A percentile compares a stretch with the other conserved stretches of the same genome.
phyloP scores from a whole-genome alignment of 2,888 invertebrate species.

The Coelinius sp. region DNA sequence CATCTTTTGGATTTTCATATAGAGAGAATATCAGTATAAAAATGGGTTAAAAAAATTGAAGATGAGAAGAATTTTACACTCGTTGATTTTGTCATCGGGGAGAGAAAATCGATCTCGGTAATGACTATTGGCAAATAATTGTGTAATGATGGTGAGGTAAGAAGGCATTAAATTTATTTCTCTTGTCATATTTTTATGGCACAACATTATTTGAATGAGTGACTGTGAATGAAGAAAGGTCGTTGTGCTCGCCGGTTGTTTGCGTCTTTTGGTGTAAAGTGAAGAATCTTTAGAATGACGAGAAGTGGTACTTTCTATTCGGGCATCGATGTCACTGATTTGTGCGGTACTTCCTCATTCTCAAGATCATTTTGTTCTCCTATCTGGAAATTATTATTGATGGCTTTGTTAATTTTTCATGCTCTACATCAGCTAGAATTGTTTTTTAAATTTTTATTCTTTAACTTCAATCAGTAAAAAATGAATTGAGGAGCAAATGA shows the following conservation, averaged over 20 bases:
- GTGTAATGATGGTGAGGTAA: not conserved
- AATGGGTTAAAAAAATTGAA: not conserved
- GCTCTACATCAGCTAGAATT: too few relatives aligned
- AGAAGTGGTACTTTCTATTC: slow-evolving; percentile 18
- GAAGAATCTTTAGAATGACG: not conserved
- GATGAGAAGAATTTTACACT: not conserved
- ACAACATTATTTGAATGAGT: not conserved
- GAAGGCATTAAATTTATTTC: not conserved
- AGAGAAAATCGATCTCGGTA: not conserved
- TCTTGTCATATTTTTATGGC: not conserved
- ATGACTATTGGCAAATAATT: not conserved
- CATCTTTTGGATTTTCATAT: slow-evolving; percentile 26
- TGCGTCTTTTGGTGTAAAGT: not conserved
- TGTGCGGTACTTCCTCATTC: not conserved
- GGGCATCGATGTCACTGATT: slow-evolving; percentile 26
- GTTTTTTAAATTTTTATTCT: too few relatives aligned
- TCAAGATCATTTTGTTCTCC: not conserved
- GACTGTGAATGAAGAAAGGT: not conserved
- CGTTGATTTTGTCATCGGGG: not conserved
- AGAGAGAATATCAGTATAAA: not conserved
- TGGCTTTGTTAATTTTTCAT: too few relatives aligned
- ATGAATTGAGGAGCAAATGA: too few relatives aligned
- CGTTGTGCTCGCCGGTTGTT: not conserved
- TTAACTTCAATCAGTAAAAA: too few relatives aligned
- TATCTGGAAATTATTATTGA: too few relatives aligned